Evolutionary conservation across 2,797 vertebrate genomes (phyloP).

Genomic region (Girardinus metallicus): DNA sequence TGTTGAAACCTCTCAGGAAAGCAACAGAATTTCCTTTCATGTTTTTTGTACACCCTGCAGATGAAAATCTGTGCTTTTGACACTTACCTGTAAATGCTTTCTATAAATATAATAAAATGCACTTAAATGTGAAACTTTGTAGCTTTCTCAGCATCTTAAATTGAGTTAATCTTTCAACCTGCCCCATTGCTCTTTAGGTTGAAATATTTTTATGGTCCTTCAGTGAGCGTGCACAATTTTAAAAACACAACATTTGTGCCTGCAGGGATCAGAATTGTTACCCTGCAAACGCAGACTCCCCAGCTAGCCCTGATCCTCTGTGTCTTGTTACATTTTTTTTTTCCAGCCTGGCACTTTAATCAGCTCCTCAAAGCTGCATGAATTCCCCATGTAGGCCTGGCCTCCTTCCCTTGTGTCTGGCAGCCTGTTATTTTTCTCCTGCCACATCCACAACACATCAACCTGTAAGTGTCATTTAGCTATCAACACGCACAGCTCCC

Average conservation of each 20-base stretch:
- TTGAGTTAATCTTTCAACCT: conserved; percentile 35
- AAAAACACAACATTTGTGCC: conserved; percentile 45
- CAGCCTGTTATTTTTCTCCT: conserved; percentile 68
- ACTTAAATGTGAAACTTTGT: conserved; percentile 9
- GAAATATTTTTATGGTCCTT: conserved; percentile 45
- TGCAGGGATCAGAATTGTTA: conserved; percentile 59
- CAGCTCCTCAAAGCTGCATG: conserved; percentile 71
- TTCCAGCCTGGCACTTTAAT: conserved; percentile 69
- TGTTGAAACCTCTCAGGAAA: background rate
- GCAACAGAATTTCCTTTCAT: background rate
- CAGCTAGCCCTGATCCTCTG: conserved; percentile 56
- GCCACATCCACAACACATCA: conserved; percentile 66
- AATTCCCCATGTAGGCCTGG: conserved; percentile 61
- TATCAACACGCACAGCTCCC: conserved; percentile 70
- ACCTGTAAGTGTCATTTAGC: conserved; percentile 81
- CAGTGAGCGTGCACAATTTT: conserved; percentile 27
- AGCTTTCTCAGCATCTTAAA: conserved; percentile 26
- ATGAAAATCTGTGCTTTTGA: conserved; percentile 1
- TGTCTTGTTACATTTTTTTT: conserved; percentile 47
- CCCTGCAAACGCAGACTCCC: conserved; percentile 51
- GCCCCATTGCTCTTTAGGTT: conserved; percentile 13
- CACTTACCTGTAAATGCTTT: conserved; percentile 31
- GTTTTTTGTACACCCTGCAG: background rate
- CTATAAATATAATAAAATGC: conserved; percentile 11
- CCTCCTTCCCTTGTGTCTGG: conserved; percentile 59